A percentile compares a stretch with the other conserved stretches of the same genome.
phyloP scores from a whole-genome alignment of 2,797 vertebrate species.

The Antennarius maculatus region DNA sequence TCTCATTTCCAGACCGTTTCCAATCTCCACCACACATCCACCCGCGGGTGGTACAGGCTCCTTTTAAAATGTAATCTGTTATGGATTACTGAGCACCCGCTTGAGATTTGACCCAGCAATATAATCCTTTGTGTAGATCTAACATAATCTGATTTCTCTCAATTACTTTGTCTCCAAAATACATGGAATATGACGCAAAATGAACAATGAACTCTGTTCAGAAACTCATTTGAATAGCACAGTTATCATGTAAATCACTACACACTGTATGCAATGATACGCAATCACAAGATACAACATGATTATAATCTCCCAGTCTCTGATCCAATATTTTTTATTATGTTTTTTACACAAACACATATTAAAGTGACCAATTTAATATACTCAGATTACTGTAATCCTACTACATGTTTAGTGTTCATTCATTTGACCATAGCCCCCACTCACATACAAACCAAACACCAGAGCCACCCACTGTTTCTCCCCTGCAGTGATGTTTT shows the following conservation, averaged over 20 bases:
- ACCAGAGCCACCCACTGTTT: constrained; percentile 48
- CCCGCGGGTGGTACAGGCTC: constrained; percentile 56
- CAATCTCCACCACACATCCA: constrained; percentile 54
- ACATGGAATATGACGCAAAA: constrained; percentile 63
- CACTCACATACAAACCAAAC: constrained; percentile 13
- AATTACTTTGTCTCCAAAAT: constrained; percentile 75
- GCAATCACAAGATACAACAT: constrained; percentile 13
- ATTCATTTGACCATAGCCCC: constrained; percentile 34
- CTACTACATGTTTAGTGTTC: constrained; percentile 32
- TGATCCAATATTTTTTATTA: constrained; percentile 45
- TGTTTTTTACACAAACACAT: constrained; percentile 24
- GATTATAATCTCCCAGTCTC: constrained; percentile 25
- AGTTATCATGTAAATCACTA: constrained; percentile 7
- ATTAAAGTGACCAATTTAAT: constrained; percentile 57
- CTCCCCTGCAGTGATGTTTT: constrained; percentile 62
- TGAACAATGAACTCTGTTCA: constrained; percentile 56
- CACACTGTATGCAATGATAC: constrained; percentile 17
- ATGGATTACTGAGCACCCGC: constrained; percentile 75
- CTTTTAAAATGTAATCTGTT: constrained; percentile 80
- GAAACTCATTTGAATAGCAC: constrained; percentile 26
- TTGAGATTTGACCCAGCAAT: constrained; percentile 76
- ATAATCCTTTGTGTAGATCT: constrained; percentile 80
- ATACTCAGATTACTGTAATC: constrained; percentile 51
- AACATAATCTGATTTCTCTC: constrained; percentile 78
- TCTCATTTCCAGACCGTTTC: constrained; percentile 56